Conservation (phyloP, 1,140 invertebrate genomes). For the Drosophila auraria region DNA sequence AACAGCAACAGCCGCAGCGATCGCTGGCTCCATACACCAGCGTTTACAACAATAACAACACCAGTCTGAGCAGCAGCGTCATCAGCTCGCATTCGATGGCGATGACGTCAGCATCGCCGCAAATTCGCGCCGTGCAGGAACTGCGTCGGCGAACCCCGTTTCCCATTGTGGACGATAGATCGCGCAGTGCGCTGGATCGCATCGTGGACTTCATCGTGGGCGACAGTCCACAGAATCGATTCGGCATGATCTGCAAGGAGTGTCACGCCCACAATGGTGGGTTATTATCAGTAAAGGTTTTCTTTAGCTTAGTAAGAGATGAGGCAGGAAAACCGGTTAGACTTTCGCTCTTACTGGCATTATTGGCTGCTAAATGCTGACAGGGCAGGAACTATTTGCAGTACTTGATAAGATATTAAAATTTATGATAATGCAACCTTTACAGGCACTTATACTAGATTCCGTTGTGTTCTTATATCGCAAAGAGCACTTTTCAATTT, state of each 20-base stretch:
- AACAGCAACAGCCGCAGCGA: constrained; percentile 66
- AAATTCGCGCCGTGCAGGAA: constrained; percentile 60
- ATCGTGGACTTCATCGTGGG: constrained; percentile 97
- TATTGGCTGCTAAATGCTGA: background rate
- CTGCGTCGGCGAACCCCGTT: constrained; percentile 79
- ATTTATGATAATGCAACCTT: background rate
- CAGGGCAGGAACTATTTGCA: background rate
- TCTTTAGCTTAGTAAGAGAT: background rate
- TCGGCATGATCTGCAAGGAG: constrained; percentile 96
- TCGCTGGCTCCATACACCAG: constrained; percentile 80
- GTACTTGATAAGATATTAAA: constrained; percentile 4
- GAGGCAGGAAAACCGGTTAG: constrained; percentile 15
- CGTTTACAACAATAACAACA: constrained; percentile 84
- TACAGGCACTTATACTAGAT: background rate
- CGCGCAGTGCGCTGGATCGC: constrained; percentile 91
- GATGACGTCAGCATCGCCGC: constrained; percentile 46
- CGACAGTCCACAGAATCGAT: constrained; percentile 97
- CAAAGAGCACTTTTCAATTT: background rate
- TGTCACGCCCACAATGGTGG: constrained; percentile 96
- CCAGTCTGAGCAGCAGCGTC: constrained; percentile 74
- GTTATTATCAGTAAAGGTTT: background rate
- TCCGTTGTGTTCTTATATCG: background rate
- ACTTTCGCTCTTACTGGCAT: background rate
- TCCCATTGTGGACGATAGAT: constrained; percentile 85
- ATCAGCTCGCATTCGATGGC: constrained; percentile 57